Evolutionary conservation across 2,888 invertebrate species (phyloP), one percentile per base, ranked within the genome.

Genomic region (Escarpia spicata): DNA sequence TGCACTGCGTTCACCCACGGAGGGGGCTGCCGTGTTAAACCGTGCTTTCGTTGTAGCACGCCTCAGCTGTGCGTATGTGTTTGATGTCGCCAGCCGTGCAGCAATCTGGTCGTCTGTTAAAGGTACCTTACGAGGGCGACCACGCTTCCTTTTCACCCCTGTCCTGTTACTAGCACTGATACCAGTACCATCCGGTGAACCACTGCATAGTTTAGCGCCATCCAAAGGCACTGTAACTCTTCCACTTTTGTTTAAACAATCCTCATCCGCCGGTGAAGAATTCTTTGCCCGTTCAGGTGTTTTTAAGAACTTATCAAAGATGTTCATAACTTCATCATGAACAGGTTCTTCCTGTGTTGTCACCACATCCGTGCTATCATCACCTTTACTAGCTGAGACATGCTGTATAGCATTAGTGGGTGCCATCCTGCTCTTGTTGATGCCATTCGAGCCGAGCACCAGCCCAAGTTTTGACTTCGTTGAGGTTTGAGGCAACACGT

Each of bases 81-180:
- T 75, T n/a, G n/a, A 75, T 0, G 75, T 75, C 26, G 75, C 2
- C n/a, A 75, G 19, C 75, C n/a, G 75, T 6, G 19, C n/a, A n/a
- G 75, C 75, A 26, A 75, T 75, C 75, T 75, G 75, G 26, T 75
- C 75, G 92, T 93, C 94, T 52, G 31, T 93, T 60, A 91, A 93
- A 92, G 91, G 93, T 91, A 31, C 90, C 90, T 26, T 93, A 60
- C 91, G 92, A 89, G 93, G 92, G 91, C 94, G 44, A 15, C 93
- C 92, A 91, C 91, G 93, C 91, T 94, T 92, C 92, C 93, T 43
- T 75, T 93, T 93, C 75, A 75, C 26, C 19, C 19, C 75, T 26
- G 75, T 75, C n/a, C 26, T 26, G n/a, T 75, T 75, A 15, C 52
- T 15, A 26, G 75, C 75, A 26, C 75, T n/a, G n/a, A 75, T 26